These are phyloP conservation scores for Montipora cactus DNA, from an alignment of 64 coral and sea anemone genomes.

Conservation along the genomic window DNA sequence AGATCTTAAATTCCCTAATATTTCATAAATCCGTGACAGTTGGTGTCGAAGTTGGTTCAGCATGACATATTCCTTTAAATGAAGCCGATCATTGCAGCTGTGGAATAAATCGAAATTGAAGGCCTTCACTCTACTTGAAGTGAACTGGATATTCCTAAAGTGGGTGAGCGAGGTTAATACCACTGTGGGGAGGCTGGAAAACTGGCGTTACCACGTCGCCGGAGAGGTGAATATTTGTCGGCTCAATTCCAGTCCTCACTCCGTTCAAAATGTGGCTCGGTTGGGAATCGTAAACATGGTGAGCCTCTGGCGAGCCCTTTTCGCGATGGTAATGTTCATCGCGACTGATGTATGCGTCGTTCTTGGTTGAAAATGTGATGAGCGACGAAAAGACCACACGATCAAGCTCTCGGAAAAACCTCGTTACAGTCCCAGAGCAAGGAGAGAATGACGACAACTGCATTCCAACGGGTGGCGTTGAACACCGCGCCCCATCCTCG, in stretches of 20 bases:
- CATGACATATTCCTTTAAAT: too few species aligned
- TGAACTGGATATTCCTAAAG: too few species aligned
- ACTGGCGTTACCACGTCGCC: too few species aligned
- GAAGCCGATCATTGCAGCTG: too few species aligned
- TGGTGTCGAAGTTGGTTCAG: too few species aligned
- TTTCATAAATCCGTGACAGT: too few species aligned
- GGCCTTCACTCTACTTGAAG: too few species aligned
- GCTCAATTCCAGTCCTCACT: background rate
- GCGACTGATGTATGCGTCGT: background rate
- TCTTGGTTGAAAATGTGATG: background rate
- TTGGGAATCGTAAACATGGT: background rate
- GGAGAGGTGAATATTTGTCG: too few species aligned
- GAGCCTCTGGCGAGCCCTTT: background rate
- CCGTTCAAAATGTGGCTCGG: background rate
- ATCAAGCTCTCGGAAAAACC: background rate
- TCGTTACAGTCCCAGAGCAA: background rate
- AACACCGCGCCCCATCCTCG: background rate
- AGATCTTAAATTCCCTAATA: too few species aligned
- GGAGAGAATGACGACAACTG: constrained; percentile 16
- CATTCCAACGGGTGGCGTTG: constrained; percentile 1
- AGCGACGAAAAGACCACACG: background rate
- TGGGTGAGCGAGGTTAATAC: too few species aligned
- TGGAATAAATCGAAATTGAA: too few species aligned
- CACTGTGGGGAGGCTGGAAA: too few species aligned
- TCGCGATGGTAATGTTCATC: background rate